phyloP scores from a whole-genome alignment of 2,888 invertebrate species.

The Geophilus truncorum region DNA sequence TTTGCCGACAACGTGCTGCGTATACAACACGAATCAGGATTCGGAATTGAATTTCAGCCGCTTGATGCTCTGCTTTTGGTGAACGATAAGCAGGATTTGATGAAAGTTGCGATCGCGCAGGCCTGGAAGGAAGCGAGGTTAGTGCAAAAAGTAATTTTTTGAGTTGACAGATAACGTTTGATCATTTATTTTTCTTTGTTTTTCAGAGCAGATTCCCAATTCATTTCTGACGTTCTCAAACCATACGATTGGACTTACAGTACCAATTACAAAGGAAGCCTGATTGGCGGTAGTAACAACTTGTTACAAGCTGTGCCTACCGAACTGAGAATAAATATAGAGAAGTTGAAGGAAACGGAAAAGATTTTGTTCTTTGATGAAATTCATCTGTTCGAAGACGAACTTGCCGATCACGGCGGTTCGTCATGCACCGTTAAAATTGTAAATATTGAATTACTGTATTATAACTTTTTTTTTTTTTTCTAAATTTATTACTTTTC shows the following conservation, averaged over 20 bases:
- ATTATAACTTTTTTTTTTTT: background rate
- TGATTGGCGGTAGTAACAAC: slow-evolving; percentile 48
- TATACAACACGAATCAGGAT: slow-evolving; percentile 64
- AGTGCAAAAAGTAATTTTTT: slow-evolving; percentile 32
- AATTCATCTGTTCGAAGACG: slow-evolving; percentile 92
- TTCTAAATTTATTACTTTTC: background rate
- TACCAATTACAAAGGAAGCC: slow-evolving; percentile 77
- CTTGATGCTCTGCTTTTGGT: slow-evolving; percentile 84
- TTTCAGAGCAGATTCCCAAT: slow-evolving; percentile 60
- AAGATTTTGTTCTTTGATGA: slow-evolving; percentile 92
- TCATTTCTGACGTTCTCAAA: slow-evolving; percentile 65
- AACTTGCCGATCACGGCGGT: slow-evolving; percentile 94
- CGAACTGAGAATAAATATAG: slow-evolving; percentile 74
- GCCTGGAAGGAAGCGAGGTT: slow-evolving; percentile 88
- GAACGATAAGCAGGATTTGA: slow-evolving; percentile 60
- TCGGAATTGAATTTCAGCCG: slow-evolving; percentile 74
- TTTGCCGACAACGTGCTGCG: slow-evolving; percentile 83
- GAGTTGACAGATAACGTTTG: too few relatives aligned
- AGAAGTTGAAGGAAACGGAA: slow-evolving; percentile 80
- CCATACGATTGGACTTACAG: slow-evolving; percentile 98
- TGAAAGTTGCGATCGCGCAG: slow-evolving; percentile 84
- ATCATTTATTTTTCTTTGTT: background rate
- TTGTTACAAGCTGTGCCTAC: slow-evolving; percentile 45
- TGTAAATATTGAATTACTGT: slow-evolving; percentile 59
- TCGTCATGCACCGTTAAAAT: slow-evolving; percentile 88